Evolutionary conservation across 53 echinoderm and acorn worm species (phyloP), one percentile per base, ranked within the genome.

Genomic region (Luidia sarsii): DNA sequence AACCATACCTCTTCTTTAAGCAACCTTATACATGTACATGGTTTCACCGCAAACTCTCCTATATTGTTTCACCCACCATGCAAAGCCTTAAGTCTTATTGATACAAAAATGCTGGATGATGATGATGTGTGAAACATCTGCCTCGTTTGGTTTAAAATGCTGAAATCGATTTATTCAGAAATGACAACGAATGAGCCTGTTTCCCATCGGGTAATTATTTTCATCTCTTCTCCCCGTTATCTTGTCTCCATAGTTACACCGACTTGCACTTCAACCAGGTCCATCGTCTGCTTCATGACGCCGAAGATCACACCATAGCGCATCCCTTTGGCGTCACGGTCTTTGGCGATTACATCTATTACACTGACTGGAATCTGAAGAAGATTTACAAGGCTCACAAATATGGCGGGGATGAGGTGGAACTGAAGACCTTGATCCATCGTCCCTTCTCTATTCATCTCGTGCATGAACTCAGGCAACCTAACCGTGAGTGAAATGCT

Each of bases 291-390:
- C 82, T 89, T 7, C 90, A 91, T 38, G 97, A 96, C n/a, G 97
- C 80, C 34, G 15, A 39, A 0, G 41, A 48, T 13, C 97, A 96
- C 64, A 88, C 64, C 11, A 83, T 92, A 2, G 93, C 90, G 45
- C 97, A 96, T 82, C 97, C 97, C 27, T 96, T 96, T 73, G 83
- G 84, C 61, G 74, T 93, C 48, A 65, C 86, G 6, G 86, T 96
- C 29, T 96, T 96, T 57, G 93, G 88, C 30, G 86, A 93, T 27
- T 80, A 71, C 25, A 75, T 96, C 20, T 96, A 93, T 71, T 93
- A 85, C 91, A 93, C 97, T 2, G 97, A 96, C 71, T 96, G 97
- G 97, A 96, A 96, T 36, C 65, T 80, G 20, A 93, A 90, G 75
- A 72, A 57, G 36, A 34, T 96, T 33, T 90, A 82, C 84, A 88